Conservation (phyloP, 2,113 vertebrate species). For the Ascaphus truei region DNA sequence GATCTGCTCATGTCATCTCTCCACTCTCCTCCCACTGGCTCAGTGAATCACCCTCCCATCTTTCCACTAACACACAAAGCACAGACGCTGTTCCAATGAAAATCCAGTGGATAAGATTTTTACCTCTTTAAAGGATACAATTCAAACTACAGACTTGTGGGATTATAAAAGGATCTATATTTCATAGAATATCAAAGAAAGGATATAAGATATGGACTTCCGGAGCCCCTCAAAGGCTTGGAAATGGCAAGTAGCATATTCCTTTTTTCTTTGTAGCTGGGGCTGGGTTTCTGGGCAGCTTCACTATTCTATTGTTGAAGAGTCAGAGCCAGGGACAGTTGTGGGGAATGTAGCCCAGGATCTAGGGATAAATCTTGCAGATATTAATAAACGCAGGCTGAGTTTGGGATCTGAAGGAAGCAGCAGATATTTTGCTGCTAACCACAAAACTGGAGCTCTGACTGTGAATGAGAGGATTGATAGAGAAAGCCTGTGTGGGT, state of each 20-base stretch:
- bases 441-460: constrained; percentile 57
- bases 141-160: constrained; percentile 48
- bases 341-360: constrained; percentile 70
- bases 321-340: constrained; percentile 66
- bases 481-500: constrained; percentile 65
- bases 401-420: constrained; percentile 63
- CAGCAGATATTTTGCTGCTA: constrained; percentile 60
- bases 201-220: constrained; percentile 53
- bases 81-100: no score
- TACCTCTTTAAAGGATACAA: constrained; percentile 36
- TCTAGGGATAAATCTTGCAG: constrained; percentile 66
- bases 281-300: constrained; percentile 66
- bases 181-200: no score
- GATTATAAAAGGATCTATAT: no score
- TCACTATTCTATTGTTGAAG: constrained; percentile 68
- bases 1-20: constrained; percentile 50
- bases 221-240: constrained; percentile 53
- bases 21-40: constrained; percentile 51
- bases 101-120: no score
- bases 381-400: constrained; percentile 59
- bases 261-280: constrained; percentile 65
- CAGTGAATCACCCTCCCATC: constrained; percentile 62
- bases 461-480: constrained; percentile 68
- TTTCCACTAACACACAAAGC: no score
- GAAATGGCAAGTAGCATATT: constrained; percentile 73